Evolutionary conservation across 2,888 invertebrate genomes (phyloP).

Genomic region (Chirona hameri): DNA sequence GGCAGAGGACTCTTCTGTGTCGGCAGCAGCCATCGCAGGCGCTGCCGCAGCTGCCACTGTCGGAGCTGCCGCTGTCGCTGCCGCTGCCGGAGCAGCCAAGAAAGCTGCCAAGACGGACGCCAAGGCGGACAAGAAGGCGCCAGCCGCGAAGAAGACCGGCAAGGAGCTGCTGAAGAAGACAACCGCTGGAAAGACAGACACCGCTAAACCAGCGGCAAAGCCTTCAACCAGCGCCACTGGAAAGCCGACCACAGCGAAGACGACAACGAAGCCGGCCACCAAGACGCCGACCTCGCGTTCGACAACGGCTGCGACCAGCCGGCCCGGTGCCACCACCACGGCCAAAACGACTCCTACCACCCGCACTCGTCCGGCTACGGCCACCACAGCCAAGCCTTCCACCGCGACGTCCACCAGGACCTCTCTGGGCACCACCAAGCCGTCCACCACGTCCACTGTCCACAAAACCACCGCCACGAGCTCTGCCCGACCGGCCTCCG

Average conservation of each 20-base stretch:
- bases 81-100: background rate
- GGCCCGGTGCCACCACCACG: background rate
- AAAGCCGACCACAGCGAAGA: background rate
- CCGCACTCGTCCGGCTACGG: background rate
- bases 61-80: background rate
- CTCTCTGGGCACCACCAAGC: background rate
- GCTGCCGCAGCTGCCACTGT: background rate
- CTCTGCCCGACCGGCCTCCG: background rate
- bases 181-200: background rate
- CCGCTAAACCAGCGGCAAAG: background rate
- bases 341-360: background rate
- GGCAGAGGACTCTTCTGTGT: background rate
- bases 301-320: background rate
- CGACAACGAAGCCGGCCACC: background rate
- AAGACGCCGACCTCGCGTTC: background rate
- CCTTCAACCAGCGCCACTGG: background rate
- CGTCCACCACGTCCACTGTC: background rate
- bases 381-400: background rate
- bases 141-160: background rate
- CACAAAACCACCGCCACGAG: background rate
- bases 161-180: slow-evolving; percentile 10
- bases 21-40: background rate
- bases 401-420: background rate
- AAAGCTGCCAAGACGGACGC: background rate
- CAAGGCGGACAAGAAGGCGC: background rate